Conservation (phyloP, 35 echinoderm and acorn worm species). For the Ophioderma brevispina region DNA sequence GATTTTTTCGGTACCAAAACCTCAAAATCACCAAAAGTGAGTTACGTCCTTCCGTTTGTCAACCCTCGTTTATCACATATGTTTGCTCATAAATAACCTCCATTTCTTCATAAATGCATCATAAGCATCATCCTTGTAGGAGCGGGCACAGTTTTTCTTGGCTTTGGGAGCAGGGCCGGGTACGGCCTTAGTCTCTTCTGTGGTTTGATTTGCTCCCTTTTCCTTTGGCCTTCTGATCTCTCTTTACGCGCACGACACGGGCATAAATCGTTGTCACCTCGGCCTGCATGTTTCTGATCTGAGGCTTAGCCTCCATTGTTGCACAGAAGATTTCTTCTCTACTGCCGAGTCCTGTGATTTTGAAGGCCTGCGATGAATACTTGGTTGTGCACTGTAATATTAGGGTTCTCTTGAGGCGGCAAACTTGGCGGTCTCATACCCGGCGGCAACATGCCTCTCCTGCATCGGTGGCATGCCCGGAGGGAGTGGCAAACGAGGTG, state of each 20-base stretch:
- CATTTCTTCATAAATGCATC: conserved; percentile 99
- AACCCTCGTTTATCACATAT: too few species aligned
- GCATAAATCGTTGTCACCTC: conserved; percentile 95
- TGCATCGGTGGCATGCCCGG: conserved; percentile 68
- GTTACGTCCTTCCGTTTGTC: too few species aligned
- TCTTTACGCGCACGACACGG: conserved; percentile 76
- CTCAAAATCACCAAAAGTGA: too few species aligned
- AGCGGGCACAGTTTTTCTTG: conserved; percentile 42
- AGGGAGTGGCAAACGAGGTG: conserved; percentile 67
- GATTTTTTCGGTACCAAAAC: too few species aligned
- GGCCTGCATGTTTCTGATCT: conserved; percentile 91
- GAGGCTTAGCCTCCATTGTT: conserved; percentile 95
- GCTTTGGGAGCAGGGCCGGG: conserved; percentile 42
- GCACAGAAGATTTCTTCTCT: conserved; percentile 81
- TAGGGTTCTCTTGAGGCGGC: conserved; percentile 65
- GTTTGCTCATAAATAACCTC: conserved; percentile 61
- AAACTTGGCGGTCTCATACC: conserved; percentile 45
- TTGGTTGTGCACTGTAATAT: conserved; percentile 90
- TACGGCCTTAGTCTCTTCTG: conserved; percentile 28
- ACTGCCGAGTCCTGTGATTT: conserved; percentile 48
- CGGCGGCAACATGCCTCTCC: conserved; percentile 40
- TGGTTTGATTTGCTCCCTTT: conserved; percentile 61
- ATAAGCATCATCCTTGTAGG: conserved; percentile 96
- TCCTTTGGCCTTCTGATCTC: conserved; percentile 73
- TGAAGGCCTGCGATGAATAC: conserved; percentile 66